Conservation (phyloP, 2,888 invertebrate species). For the Cancer borealis region DNA sequence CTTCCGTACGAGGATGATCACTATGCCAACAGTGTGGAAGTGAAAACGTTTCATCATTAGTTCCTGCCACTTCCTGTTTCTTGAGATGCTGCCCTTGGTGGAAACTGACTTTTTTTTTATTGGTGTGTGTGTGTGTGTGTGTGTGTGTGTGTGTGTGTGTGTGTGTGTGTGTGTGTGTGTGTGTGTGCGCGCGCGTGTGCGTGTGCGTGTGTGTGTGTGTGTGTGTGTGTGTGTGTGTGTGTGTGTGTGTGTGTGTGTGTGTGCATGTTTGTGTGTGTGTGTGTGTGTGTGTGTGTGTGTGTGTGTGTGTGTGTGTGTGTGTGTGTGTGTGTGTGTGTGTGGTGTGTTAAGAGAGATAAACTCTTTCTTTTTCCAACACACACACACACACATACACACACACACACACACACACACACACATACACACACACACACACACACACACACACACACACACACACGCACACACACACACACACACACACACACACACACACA, state of each 20-base stretch:
- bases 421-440: background rate
- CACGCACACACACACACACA: no score
- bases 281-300: constrained; percentile 21
- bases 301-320: background rate
- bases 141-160: constrained; percentile 4
- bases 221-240: background rate
- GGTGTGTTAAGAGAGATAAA: background rate
- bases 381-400: no score
- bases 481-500: no score
- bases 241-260: background rate
- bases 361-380: background rate
- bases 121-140: background rate
- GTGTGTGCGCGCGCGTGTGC: background rate
- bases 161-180: background rate
- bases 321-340: background rate
- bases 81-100: background rate
- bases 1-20: constrained; percentile 1
- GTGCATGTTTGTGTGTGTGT: background rate
- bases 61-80: constrained; percentile 12
- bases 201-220: background rate
- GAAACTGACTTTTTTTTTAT: background rate
- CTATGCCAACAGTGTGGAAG: background rate
- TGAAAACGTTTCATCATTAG: constrained; percentile 6
- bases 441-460: background rate
- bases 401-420: no score